Base-by-base conservation (phyloP, 2,888 invertebrate genomes). In the Zygogramma bicolorata region DNA sequence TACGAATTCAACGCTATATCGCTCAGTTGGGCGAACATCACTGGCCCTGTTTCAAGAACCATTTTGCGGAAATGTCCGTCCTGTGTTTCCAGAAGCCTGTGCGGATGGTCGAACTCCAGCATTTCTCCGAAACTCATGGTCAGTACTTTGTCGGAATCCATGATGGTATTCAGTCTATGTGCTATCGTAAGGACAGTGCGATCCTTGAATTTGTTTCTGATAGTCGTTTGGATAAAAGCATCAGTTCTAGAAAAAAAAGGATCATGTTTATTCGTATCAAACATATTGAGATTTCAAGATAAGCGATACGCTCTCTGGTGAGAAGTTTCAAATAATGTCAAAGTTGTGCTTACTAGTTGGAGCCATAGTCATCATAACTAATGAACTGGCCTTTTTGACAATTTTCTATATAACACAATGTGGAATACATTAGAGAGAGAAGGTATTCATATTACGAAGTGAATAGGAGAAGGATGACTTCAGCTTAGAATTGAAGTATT, bases 131-230 rank as follows among this genome's bases (percentile, higher is more conserved):
- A 90, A 82, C 96, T 94, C 92, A 97, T 93, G 1, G 97, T 96
- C 83, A 97, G 89, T 20, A 97, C 93, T 73, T 93, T 90, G 88
- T 96, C 95, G 0, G 95, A 95, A 87, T 97, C 97, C 93, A 97
- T 97, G 75, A 97, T 94, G 0, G 97, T 97, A 85, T 97, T 93
- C 29, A 97, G 89, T 49, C 97, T 90, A 87, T 97, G 97, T 2
- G 97, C 97, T 40, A 97, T 95, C 0, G 97, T 97, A 46, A 97
- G 86, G 5, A 97, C 96, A 0, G 97, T 96, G 86, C 95, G 97
- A 20, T 92, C 88, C n/a, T 89, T 89, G 84, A 97, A 97, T 81
- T 94, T 93, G 42, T 89, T 89, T 65, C 95, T 89, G 68, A 97
- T 95, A 0, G 96, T 95, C 82, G 89, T 90, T 86, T 96, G 97